Conservation (phyloP, 2,888 invertebrate genomes). For the Chesias legatella region DNA sequence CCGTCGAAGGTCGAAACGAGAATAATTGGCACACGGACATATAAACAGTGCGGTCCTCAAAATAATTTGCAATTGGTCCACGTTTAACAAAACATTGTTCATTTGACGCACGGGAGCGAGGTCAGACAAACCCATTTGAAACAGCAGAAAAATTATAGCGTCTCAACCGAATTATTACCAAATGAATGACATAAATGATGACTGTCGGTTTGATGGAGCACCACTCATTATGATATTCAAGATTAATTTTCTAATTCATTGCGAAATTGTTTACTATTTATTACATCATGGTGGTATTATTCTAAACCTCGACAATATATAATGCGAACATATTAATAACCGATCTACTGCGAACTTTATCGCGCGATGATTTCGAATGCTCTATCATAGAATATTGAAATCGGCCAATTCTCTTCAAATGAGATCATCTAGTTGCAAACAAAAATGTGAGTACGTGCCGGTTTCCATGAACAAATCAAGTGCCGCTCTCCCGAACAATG, state of each 20-base stretch:
- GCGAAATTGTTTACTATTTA: too few species aligned
- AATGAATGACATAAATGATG: conserved; percentile 22
- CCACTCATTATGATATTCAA: conserved; percentile 6
- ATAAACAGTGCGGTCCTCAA: conserved; percentile 53
- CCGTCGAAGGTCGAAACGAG: conserved; percentile 46
- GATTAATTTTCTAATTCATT: not conserved
- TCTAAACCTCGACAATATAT: too few species aligned
- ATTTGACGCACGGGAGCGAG: conserved; percentile 45
- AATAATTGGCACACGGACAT: conserved; percentile 53
- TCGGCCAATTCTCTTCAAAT: conserved; percentile 44
- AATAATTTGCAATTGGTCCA: conserved; percentile 59
- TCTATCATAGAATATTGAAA: conserved; percentile 2
- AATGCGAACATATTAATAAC: too few species aligned
- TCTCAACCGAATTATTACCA: conserved; percentile 22
- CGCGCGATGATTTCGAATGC: not conserved
- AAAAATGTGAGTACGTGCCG: conserved; percentile 42
- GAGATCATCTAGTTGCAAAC: conserved; percentile 44
- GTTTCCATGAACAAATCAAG: too few species aligned
- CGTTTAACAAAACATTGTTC: conserved; percentile 55
- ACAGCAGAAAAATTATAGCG: conserved; percentile 39
- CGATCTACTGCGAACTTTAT: too few species aligned
- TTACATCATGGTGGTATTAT: too few species aligned
- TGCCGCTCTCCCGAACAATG: conserved; percentile 7
- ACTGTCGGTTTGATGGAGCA: conserved; percentile 5
- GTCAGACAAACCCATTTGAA: conserved; percentile 46